Evolutionary conservation across 1,140 invertebrate species (phyloP), one percentile per base, ranked within the genome.

Genomic region (Batillaria attramentaria): DNA sequence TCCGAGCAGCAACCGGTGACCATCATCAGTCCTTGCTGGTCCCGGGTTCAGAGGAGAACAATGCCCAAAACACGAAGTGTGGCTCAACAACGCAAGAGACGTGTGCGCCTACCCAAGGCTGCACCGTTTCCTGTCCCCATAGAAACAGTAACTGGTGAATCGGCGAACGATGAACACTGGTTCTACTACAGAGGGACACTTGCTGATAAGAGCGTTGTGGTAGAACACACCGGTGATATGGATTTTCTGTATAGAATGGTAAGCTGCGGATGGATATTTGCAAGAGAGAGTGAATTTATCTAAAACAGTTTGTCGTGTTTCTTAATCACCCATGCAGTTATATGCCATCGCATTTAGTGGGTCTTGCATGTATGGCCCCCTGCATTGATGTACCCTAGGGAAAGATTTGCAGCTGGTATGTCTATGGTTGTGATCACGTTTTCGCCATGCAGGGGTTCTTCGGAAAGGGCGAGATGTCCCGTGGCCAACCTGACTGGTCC

Each of bases 191-290:
- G 83, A 16, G 87, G 85, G n/a, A 42, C 80, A 57, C 54, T 87
- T 6, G 43, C 79, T 18, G 85, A 80, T 31, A 70, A 80, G 35
- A 68, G 84, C 75, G 84, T 89, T 3, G 72, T 84, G 4, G 80
- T 89, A n/a, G 79, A 78, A 37, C 84, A 87, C 35, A 82, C 83
- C 57, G 87, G 87, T 31, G 87, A 89, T 72, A 87, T 89, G 57
- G 80, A 83, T 24, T 86, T 84, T 50, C 46, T 89, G 28, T 84
- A 86, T 72, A 87, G 82, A 65, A 89, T 89, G 87, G 87, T 87
- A 60, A 82, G n/a, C n/a, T 66, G 20, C 39, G 39, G 10, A 65
- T 42, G 10, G 50, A 31, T 66, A 13, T 66, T 16, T 13, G 65
- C 10, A 28, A 31, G 65, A 13, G 24, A 50, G 24, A 50, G 8